Base-by-base conservation (phyloP, 2,888 invertebrate genomes). In the Resseliella maxima region DNA sequence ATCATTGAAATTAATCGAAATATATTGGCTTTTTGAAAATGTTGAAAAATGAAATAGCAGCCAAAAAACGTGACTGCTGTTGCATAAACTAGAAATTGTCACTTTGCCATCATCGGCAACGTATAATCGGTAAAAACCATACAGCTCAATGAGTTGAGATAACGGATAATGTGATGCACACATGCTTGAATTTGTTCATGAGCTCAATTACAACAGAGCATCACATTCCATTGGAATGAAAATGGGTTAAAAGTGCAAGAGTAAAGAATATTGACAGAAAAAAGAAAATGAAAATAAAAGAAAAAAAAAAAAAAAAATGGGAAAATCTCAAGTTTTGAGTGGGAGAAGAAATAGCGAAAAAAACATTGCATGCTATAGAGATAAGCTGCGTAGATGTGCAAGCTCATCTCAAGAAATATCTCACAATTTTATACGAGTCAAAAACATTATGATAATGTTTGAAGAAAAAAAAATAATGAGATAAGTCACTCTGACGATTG, bases 401-500 rank as follows among this genome's bases (percentile, higher is more conserved):
- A 8, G 31, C 35, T 72, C 31, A 35, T 72, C 35, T 72, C 72
- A 72, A 31, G 72, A 72, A 72, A 72, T 35, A 72, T 72, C 12
- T 59, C 59, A 24, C 27, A 31, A 12, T 59, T 12, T 41, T 50
- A 72, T 72, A 15, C 15, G 72, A 72, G 18, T 72, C 35, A 31
- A 72, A 72, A 35, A 72, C 72, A 72, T 72, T 72, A 72, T 72
- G 72, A 35, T 72, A 72, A 72, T 72, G 72, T 8, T 72, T n/a
- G n/a, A n/a, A n/a, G n/a, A n/a, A n/a, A n/a, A 72, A 35, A 72
- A 72, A 72, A 72, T 72, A 27, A 72, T 72, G 72, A 72, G 72
- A 72, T 72, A 72, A 31, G 72, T 72, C 72, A 72, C 72, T 59
- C 12, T 12, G 12, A 59, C n/a, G 2, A 50, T 8, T 18, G 46